Evolutionary conservation across 2,888 invertebrate species (phyloP), one percentile per base, ranked within the genome.

Genomic region (Amphipoea oculea): DNA sequence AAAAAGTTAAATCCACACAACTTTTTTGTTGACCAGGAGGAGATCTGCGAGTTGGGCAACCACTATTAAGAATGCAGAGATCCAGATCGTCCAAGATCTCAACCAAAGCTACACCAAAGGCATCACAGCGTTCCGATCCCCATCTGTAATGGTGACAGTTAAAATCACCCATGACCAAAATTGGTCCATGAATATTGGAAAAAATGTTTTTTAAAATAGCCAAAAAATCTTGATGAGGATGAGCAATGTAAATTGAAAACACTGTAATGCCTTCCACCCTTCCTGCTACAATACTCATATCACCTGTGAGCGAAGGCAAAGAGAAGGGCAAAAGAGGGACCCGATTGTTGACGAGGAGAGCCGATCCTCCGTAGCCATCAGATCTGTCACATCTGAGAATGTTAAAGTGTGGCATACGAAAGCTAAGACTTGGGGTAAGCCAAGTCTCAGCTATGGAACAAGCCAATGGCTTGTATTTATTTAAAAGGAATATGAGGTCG

Each of bases 1-100:
- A 73, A 40, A 73, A 73, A 11, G 73, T 54, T 3, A 73, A 23
- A 11, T 66, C 42, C 0, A 66, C 66, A n/a, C 54, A 73, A n/a
- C 42, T 66, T 17, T n/a, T 73, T 51, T 65, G n/a, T 4, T 66
- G 73, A 7, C 73, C 65, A 0, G 65, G 73, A 17, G 1, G 73
- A 2, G 51, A 51, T 54, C 65, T 23, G 0, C 40, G n/a, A 4
- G 65, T 29, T 29, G 29, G 29, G 29, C 29, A 29, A 29, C 29
- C 29, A 29, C 1, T 29, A 29, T 29, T 29, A 29, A 29, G 29
- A 29, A 29, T 29, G 29, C 29, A 29, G 29, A 29, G 29, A 29
- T 29, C 29, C 29, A 29, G 29, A 29, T 29, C 29, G 29, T 29
- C 29, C 29, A 29, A 29, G 29, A 29, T 29, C 29, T 29, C 29